These are phyloP conservation scores for Agriotes lineatus DNA, from an alignment of 2,888 invertebrate species.

Conservation along the genomic window DNA sequence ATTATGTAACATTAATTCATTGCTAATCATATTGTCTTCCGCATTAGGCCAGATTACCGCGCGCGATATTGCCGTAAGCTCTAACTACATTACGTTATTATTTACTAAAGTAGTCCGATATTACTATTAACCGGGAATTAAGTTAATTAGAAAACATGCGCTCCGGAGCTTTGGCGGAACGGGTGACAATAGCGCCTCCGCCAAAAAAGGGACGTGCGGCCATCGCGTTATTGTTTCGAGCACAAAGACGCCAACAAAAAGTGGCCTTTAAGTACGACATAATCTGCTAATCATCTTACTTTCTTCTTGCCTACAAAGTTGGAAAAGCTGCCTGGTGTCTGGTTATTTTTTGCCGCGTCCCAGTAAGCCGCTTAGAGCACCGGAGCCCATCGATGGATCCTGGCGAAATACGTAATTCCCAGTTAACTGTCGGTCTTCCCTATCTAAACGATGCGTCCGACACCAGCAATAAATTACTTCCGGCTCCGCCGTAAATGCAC, in stretches of 20 bases:
- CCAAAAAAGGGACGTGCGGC: conserved; percentile 7
- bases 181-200: conserved; percentile 18
- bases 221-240: conserved; percentile 18
- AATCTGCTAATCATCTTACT: conserved; percentile 38
- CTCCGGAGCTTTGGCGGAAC: conserved; percentile 14
- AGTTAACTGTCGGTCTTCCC: background rate
- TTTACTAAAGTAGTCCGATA: conserved; percentile 32
- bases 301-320: conserved; percentile 19
- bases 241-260: conserved; percentile 12
- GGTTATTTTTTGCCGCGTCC: conserved; percentile 12
- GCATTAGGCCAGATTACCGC: conserved; percentile 36
- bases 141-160: conserved; percentile 24
- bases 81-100: conserved; percentile 29
- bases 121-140: conserved; percentile 27
- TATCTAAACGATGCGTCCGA: conserved; percentile 11
- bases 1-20: conserved; percentile 44
- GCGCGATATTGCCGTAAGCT: conserved; percentile 25
- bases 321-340: conserved; percentile 22
- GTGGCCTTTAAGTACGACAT: conserved; percentile 22
- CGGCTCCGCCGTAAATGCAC: too few relatives aligned
- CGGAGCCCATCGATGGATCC: conserved; percentile 1
- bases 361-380: conserved; percentile 23
- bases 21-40: conserved; percentile 43
- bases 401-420: background rate
- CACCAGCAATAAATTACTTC: background rate